These are phyloP conservation scores for Puffinus mauretanicus DNA, from an alignment of 2,113 vertebrate genomes.

Conservation along the genomic window DNA sequence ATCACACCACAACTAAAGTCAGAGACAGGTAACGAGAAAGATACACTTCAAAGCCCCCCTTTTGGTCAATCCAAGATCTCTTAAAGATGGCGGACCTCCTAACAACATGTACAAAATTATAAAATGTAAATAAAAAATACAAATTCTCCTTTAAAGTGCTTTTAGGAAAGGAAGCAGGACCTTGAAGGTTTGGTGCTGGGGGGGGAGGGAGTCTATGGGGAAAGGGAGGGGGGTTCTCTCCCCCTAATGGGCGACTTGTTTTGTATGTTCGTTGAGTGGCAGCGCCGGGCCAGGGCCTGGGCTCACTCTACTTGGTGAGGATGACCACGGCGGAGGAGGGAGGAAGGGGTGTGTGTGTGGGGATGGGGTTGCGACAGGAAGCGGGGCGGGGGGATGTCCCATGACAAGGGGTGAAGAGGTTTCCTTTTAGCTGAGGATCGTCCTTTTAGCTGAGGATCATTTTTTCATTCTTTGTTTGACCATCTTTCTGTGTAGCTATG, in stretches of 20 bases:
- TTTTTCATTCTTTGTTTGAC: not conserved
- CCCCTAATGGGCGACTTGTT: conserved; percentile 22
- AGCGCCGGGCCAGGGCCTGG: conserved; percentile 21
- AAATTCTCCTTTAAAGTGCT: conserved; percentile 91
- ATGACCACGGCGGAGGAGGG: conserved; percentile 81
- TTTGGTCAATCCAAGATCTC: conserved; percentile 88
- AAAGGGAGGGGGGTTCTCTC: not conserved
- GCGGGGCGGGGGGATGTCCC: not conserved
- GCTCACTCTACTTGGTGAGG: conserved; percentile 73
- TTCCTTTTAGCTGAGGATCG: not conserved
- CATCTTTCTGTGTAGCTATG: not conserved
- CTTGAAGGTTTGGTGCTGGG: conserved; percentile 76
- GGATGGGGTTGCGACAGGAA: conserved; percentile 42
- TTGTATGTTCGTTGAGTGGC: conserved; percentile 20
- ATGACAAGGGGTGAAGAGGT: conserved; percentile 16
- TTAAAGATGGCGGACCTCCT: conserved; percentile 84
- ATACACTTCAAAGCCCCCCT: conserved; percentile 83
- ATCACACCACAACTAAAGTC: conserved; percentile 89
- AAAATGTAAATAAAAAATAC: conserved; percentile 99
- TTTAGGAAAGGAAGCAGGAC: conserved; percentile 87
- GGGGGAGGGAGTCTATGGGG: not conserved
- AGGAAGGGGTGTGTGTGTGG: not conserved
- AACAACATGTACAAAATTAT: conserved; percentile 99
- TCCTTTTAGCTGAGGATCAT: not conserved
- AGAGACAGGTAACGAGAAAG: conserved; percentile 74